Evolutionary conservation across 2,888 invertebrate genomes (phyloP), one percentile per base, ranked within the genome.

Genomic region (Zonitis immaculata): DNA sequence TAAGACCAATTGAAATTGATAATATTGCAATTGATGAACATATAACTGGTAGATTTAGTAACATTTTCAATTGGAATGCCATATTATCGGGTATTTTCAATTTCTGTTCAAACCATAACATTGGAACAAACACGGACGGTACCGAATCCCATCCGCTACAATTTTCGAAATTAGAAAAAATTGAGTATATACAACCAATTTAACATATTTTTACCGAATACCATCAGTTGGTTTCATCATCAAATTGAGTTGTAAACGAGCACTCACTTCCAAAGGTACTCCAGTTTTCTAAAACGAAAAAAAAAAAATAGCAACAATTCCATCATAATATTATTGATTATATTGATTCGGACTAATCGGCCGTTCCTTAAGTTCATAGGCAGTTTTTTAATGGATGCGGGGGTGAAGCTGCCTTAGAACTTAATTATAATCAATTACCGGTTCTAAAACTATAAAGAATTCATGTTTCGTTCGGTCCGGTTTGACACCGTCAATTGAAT

Each of bases 211-310:
- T 83, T 77, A 90, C 91, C 73, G 72, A n/a, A 90, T 77, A 20
- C 79, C 77, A 3, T 78, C 11, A 5, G 81, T 81, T 1, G 87
- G 84, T 54, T 86, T 84, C 3, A 91, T 72, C 43, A 85, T 78
- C 58, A 92, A 80, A 70, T 93, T 93, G 47, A 91, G 79, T 75
- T 93, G 93, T 47, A 92, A 82, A 58, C 88, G 80, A 0, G 88
- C 90, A 0, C 85, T 81, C 0, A 91, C 89, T 56, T 88, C 85
- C 8, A 92, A 65, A 0, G 90, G 87, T 11, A 91, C 80, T 1
- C 90, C 91, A 1, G 89, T 82, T 60, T 78, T 82, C 87, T 88
- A 75, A 14, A 70, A 52, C 52, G 59, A 60, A 54, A 20, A 51
- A 49, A 22, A 22, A 22, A 3, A 43, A 44, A 14, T n/a, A n/a